Base-by-base conservation (phyloP, 1,140 invertebrate genomes). In the Calliopsis andreniformis region DNA sequence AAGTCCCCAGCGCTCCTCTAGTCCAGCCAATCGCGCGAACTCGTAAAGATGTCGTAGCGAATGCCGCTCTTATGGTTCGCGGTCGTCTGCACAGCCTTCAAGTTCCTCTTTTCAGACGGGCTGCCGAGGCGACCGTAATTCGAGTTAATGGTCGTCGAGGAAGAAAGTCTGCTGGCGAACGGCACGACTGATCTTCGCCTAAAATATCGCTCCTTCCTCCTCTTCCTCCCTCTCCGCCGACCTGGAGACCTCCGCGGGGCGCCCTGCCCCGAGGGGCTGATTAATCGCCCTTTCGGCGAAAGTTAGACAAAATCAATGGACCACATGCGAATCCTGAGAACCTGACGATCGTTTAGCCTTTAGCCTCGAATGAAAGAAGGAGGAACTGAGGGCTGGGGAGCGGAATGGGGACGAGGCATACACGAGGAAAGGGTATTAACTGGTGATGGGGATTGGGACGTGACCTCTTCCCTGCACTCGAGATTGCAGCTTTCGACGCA, bases 111-210 rank as follows among this genome's bases (percentile, higher is more conserved):
- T 78, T 80, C 80, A 82, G 75, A 67, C 61, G 61, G 47, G 66
- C 78, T 47, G 72, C 43, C 69, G 81, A 80, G 78, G 59, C 81
- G 69, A 75, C 82, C 81, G 81, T 84, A 83, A 84, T 84, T 83
- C 81, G 82, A 84, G 82, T 84, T 84, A 84, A 84, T 84, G 78
- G 82, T 64, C 82, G 68, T 69, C 64, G 73, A 73, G 63, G 81
- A 80, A 84, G 82, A 84, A 83, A 84, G 69, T 30, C 59, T 43
- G 25, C 49, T 43, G n/a, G 76, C 76, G 18, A 39, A 59, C 35
- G 63, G 58, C 53, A 39, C 51, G 62, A 63, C 62, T 83, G 82
- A 84, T 84, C 82, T 83, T 47, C 51, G 63, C 32, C 75, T 84
- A 72, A 84, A 84, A 84, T 80, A 84, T 78, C 51, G 78, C 66